Conservation (phyloP, 2,797 vertebrate species). For the Myotis planiceps region DNA sequence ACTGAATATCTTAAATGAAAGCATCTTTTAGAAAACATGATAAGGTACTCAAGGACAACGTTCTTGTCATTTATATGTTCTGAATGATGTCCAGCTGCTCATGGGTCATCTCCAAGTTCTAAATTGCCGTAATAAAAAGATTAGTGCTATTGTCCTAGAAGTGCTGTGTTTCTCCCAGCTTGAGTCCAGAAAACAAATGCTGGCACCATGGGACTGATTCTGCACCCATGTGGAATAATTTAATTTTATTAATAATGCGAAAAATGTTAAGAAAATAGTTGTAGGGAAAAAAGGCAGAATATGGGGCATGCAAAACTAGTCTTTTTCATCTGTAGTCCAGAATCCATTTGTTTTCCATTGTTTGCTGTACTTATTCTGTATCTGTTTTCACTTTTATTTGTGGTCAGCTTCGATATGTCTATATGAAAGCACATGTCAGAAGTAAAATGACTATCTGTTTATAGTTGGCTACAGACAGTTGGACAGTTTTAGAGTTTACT, state of each 20-base stretch:
- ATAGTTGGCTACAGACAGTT: constrained; percentile 77
- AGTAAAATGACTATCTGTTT: constrained; percentile 79
- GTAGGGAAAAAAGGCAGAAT: background rate
- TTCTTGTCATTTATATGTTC: constrained; percentile 35
- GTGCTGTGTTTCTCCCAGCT: constrained; percentile 47
- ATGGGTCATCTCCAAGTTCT: background rate
- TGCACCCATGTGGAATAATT: constrained; percentile 63
- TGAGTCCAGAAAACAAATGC: constrained; percentile 42
- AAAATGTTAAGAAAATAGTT: constrained; percentile 69
- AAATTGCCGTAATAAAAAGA: constrained; percentile 47
- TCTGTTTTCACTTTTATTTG: constrained; percentile 83
- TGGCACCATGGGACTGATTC: constrained; percentile 48
- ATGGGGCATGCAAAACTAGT: background rate
- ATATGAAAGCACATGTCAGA: constrained; percentile 75
- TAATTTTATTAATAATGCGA: constrained; percentile 73
- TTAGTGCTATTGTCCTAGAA: constrained; percentile 40
- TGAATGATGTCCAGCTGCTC: background rate
- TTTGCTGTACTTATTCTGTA: constrained; percentile 75
- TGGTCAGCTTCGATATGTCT: constrained; percentile 69
- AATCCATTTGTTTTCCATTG: constrained; percentile 74
- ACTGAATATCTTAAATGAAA: constrained; percentile 56
- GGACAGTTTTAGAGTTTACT: constrained; percentile 75
- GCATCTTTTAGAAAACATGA: constrained; percentile 47
- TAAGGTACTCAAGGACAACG: constrained; percentile 22
- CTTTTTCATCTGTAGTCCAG: constrained; percentile 50